These are phyloP conservation scores for Kryphioiulus occultus DNA, from an alignment of 2,888 invertebrate genomes.

Conservation along the genomic window DNA sequence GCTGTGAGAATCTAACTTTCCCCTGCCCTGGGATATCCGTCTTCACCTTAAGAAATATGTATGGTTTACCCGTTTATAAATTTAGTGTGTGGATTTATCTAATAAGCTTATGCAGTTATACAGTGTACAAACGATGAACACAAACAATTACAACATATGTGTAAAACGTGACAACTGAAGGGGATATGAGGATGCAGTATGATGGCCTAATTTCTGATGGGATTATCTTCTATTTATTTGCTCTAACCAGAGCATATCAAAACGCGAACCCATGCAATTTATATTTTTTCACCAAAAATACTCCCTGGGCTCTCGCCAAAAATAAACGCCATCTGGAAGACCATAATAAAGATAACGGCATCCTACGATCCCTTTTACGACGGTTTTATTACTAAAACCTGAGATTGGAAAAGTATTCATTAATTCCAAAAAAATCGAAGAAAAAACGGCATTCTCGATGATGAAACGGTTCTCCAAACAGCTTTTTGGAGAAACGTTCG, in stretches of 20 bases:
- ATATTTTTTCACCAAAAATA: background rate
- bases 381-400: background rate
- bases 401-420: background rate
- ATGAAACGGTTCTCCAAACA: background rate
- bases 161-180: background rate
- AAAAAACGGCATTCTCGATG: background rate
- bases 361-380: background rate
- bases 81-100: background rate
- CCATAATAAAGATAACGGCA: background rate
- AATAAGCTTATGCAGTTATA: background rate
- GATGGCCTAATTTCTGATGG: background rate
- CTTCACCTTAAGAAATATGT: too few species aligned
- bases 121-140: background rate
- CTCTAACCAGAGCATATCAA: background rate
- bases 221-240: background rate
- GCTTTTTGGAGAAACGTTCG: background rate
- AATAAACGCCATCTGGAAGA: background rate
- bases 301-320: background rate
- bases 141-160: background rate
- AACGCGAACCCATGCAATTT: background rate
- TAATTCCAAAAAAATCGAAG: background rate
- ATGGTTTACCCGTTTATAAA: background rate
- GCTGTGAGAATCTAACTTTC: too few species aligned
- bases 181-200: background rate
- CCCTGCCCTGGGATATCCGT: too few species aligned